These are phyloP conservation scores for Cylas formicarius DNA, from an alignment of 1,140 invertebrate species.

Conservation along the genomic window DNA sequence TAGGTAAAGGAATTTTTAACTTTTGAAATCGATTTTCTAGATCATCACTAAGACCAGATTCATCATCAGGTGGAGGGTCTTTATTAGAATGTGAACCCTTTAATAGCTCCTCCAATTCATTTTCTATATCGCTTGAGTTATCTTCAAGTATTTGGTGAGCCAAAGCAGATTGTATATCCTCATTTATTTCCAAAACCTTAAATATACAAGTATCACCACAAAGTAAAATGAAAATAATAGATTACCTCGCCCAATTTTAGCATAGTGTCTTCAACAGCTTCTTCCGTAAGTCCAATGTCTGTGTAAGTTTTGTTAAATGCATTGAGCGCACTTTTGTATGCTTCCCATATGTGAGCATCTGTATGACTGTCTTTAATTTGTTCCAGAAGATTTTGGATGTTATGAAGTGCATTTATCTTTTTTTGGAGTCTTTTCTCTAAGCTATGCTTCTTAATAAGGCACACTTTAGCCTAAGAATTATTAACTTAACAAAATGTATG, in stretches of 20 bases:
- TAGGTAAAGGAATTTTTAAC: conserved; percentile 26
- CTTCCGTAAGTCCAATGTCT: conserved; percentile 39
- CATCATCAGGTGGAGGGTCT: conserved; percentile 16
- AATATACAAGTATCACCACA: conserved; percentile 14
- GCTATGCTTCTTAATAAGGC: conserved; percentile 41
- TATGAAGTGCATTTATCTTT: conserved; percentile 39
- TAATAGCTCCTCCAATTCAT: conserved; percentile 40
- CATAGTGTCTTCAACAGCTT: conserved; percentile 43
- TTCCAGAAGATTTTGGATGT: conserved; percentile 40
- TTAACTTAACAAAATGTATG: conserved; percentile 1
- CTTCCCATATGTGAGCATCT: conserved; percentile 39
- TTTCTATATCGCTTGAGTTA: conserved; percentile 38
- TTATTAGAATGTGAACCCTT: conserved; percentile 14
- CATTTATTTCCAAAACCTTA: conserved; percentile 39
- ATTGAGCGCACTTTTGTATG: conserved; percentile 40
- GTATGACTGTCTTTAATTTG: conserved; percentile 39
- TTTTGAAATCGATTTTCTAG: conserved; percentile 25
- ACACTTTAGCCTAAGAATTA: conserved; percentile 39
- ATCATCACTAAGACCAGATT: conserved; percentile 20
- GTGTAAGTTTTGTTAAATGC: conserved; percentile 40
- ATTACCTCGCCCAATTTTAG: conserved; percentile 41
- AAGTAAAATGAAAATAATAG: conserved; percentile 6
- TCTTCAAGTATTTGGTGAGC: conserved; percentile 24
- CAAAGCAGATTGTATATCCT: conserved; percentile 40
- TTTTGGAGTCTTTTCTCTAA: conserved; percentile 41